Evolutionary conservation across 1,140 invertebrate species (phyloP), one percentile per base, ranked within the genome.

Genomic region (Pseudomyrmex dendroicus): DNA sequence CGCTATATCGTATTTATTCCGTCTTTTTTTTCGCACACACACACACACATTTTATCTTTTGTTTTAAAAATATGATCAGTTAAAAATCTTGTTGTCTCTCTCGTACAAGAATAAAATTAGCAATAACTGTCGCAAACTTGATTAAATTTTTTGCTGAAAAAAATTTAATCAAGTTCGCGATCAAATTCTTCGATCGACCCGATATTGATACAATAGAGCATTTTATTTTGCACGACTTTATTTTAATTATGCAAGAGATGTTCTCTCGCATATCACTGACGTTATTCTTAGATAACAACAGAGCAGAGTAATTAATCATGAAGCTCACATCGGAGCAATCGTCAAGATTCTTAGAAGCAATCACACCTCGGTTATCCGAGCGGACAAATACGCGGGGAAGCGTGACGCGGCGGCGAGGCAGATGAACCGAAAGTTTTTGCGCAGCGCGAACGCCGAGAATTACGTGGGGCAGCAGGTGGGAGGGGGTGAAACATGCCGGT

Each of bases 391-490:
- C 73, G 57, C 61, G 72, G 63, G 56, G 63, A 46, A 68, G 17
- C 20, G 35, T 56, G 4, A 50, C 61, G 59, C 62, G 66, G 57
- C 54, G n/a, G 61, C 52, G 67, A 61, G 83, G 63, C 83, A 68
- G 84, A 89, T 82, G 86, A 84, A 67, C 62, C 48, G 87, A 78
- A 88, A 87, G 86, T 85, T 89, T 86, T 83, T 84, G 67, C 83
- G 66, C 66, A 20, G 66, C 54, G 63, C 74, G 76, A 22, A 64
- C 67, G 56, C 22, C 46, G 70, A 68, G 85, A 87, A 86, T 87
- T 80, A 87, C 68, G 46, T 46, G 70, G 61, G 8, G n/a, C 22
- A n/a, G 72, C 50, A 48, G 52, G 73, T 67, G 15, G 64, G 57
- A 20, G 82, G 73, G n/a, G n/a, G n/a, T n/a, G 25, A 22, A 46